Base-by-base conservation (phyloP, 2,113 vertebrate genomes). In the Anarhynchus alexandrinus region DNA sequence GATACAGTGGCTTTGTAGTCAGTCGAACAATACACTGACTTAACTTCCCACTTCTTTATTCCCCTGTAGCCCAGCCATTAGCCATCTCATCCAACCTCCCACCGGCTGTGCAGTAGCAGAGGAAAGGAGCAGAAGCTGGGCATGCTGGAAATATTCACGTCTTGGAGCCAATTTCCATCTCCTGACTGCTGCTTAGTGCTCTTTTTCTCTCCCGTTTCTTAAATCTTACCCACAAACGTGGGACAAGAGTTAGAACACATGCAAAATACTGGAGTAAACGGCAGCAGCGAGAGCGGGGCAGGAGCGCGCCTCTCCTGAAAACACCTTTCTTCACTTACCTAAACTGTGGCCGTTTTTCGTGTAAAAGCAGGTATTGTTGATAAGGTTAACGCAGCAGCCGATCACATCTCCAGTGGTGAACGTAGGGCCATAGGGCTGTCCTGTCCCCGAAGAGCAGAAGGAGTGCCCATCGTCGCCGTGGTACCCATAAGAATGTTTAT, bases 401-500 rank as follows among this genome's bases (percentile, higher is more conserved):
- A 99, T 99, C 78, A 99, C 99, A 13, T 99, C 99, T 43, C 99
- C 99, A 6, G 99, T 99, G 94, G 99, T 99, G 98, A 99, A 99
- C 0, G 99, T 99, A 21, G 99, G 99, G 70, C 99, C 99, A 5
- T 99, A 99, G 12, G 99, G 99, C 89, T 99, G 99, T 86, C 99
- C 99, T 16, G 99, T 99, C 88, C 99, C 99, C 0, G 99, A 99
- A 73, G 99, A 99, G 84, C 99, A 99, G 98, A 99, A 99, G 96
- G 99, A 99, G 98, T 99, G 99, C 86, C 99, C 99, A 13, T 99
- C 99, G 3, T 99, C 99, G 20, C 99, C 99, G 2, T 99, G 99
- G 98, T 99, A 99, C 98, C 99, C 99, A 86, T 99, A 99, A 10
- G 99, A 99, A 98, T 99, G 99, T 88, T 99, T 99, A 98, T 99